phyloP scores from a whole-genome alignment of 2,888 invertebrate species.

The Zelleria hepariella region DNA sequence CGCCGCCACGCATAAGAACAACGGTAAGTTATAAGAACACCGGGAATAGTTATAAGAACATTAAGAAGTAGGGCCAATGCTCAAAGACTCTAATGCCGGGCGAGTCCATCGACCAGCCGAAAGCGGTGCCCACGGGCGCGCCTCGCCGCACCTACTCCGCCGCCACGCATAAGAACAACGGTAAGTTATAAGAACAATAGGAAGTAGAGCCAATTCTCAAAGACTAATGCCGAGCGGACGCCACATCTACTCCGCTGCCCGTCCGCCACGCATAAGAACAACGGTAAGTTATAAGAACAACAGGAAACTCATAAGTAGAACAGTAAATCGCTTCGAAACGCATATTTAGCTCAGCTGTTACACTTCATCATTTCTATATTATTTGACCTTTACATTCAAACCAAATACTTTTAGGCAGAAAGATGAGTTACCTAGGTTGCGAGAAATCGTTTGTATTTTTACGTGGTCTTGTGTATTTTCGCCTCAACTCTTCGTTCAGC shows the following conservation, averaged over 20 bases:
- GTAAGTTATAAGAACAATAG: conserved; percentile 20
- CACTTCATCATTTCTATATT: neutral
- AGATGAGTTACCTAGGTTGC: too few species aligned
- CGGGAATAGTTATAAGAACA: neutral
- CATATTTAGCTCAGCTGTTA: too few species aligned
- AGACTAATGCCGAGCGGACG: conserved; percentile 53
- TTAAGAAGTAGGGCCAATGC: conserved; percentile 68
- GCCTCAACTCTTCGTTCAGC: too few species aligned
- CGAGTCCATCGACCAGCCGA: conserved; percentile 44
- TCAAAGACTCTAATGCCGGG: conserved; percentile 54
- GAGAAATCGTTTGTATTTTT: too few species aligned
- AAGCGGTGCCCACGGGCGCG: conserved; percentile 65
- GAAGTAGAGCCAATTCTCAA: conserved; percentile 67
- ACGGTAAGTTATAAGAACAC: conserved; percentile 22
- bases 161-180: conserved; percentile 31
- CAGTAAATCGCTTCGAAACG: too few species aligned
- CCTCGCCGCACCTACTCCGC: conserved; percentile 55
- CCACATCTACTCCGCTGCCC: conserved; percentile 55
- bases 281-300: conserved; percentile 23
- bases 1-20: conserved; percentile 29
- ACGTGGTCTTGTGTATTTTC: too few species aligned
- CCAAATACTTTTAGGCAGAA: too few species aligned
- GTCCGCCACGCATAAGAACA: conserved; percentile 29
- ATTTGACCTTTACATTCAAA: too few species aligned
- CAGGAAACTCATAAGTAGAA: too few species aligned